Percentiles rank a stretch among this genome's conserved stretches.
Evolutionary conservation across 2,113 vertebrate species (phyloP).

Genomic region (Vulpes vulpes): DNA sequence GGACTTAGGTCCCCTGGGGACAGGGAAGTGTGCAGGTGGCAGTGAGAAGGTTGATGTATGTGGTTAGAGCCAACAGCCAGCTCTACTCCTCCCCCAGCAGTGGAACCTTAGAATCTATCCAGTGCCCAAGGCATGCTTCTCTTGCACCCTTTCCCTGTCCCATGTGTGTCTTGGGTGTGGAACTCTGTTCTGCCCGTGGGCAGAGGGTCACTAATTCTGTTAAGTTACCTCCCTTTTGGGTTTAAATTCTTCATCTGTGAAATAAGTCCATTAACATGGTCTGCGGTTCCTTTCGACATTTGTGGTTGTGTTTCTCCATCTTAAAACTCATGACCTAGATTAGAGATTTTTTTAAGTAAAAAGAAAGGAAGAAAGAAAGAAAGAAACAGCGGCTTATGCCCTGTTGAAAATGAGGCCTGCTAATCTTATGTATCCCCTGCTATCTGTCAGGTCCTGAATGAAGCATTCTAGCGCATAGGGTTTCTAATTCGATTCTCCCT

Average conservation of each 20-base stretch:
- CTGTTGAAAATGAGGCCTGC: conserved; percentile 39
- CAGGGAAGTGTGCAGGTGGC: background rate
- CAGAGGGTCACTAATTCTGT: conserved; percentile 24
- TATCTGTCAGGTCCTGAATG: background rate
- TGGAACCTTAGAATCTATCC: background rate
- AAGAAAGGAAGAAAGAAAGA: no score
- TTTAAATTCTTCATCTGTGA: conserved; percentile 27
- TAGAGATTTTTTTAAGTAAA: background rate
- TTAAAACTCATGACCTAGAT: conserved; percentile 36
- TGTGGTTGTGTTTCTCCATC: conserved; percentile 20
- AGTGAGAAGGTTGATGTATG: background rate
- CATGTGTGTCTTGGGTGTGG: background rate
- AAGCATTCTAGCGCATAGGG: background rate
- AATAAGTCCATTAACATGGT: background rate
- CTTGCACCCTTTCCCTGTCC: background rate
- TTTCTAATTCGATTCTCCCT: background rate
- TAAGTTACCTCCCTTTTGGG: background rate
- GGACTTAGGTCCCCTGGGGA: background rate
- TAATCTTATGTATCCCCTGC: background rate
- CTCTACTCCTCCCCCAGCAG: background rate
- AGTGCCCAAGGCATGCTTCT: background rate
- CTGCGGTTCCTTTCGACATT: background rate
- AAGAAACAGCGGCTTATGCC: background rate
- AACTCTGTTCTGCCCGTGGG: background rate
- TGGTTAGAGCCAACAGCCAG: background rate